Conservation (phyloP, 1,140 invertebrate species). For the Mycetomoellerius zeteki region DNA sequence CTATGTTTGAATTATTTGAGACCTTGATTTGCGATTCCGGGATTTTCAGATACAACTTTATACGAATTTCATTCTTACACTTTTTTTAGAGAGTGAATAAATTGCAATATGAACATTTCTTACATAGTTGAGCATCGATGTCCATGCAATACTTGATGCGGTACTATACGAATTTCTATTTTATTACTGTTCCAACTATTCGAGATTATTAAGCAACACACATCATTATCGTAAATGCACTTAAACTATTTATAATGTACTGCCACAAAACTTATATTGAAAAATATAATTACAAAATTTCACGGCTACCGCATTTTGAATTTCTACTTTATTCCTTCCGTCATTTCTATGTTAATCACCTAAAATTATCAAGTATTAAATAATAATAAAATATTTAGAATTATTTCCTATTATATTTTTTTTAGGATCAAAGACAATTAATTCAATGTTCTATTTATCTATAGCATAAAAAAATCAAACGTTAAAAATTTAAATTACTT, state of each 20-base stretch:
- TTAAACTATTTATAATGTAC: conserved; percentile 49
- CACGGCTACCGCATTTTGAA: neutral
- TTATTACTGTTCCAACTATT: conserved; percentile 31
- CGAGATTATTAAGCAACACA: conserved; percentile 36
- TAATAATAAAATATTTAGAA: neutral
- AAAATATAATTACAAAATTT: conserved; percentile 58
- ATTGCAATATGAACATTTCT: neutral
- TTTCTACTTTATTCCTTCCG: neutral
- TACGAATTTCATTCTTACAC: neutral
- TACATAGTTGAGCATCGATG: neutral
- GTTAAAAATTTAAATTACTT: neutral
- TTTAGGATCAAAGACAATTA: neutral
- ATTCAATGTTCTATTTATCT: neutral
- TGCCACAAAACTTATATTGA: conserved; percentile 48
- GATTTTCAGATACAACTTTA: neutral
- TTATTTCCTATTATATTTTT: neutral
- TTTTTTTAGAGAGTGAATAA: neutral
- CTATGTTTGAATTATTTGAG: neutral
- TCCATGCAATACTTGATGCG: neutral
- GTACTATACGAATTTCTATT: conserved; percentile 12
- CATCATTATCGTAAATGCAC: conserved; percentile 39
- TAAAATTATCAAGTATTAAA: neutral
- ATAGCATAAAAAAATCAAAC: neutral
- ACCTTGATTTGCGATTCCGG: neutral
- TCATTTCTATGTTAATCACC: neutral